A percentile compares a stretch with the other conserved stretches of the same genome.
These are phyloP conservation scores for Dysmachus trigonus DNA, from an alignment of 2,888 invertebrate species.

Conservation along the genomic window DNA sequence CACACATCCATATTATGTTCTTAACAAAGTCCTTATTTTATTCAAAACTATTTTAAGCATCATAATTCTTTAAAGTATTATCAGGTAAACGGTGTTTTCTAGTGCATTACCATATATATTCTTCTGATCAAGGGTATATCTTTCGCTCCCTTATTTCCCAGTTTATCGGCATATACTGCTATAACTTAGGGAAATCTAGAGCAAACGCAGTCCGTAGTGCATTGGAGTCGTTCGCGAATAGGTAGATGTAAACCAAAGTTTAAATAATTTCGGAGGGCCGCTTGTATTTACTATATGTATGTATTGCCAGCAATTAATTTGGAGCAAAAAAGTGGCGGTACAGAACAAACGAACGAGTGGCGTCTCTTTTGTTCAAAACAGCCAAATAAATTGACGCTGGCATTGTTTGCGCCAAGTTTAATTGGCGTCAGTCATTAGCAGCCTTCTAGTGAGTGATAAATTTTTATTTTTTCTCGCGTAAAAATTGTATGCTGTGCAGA, in stretches of 20 bases:
- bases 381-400: conserved; percentile 32
- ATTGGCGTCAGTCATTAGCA: conserved; percentile 42
- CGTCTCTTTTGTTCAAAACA: conserved; percentile 26
- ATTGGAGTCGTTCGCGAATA: neutral
- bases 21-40: neutral
- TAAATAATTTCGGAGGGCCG: neutral
- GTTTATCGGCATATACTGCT: neutral
- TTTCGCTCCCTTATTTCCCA: neutral
- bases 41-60: neutral
- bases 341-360: conserved; percentile 5
- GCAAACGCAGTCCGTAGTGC: neutral
- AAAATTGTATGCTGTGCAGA: conserved; percentile 34
- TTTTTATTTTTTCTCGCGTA: conserved; percentile 36
- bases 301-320: conserved; percentile 20
- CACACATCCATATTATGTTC: neutral
- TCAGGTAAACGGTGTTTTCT: neutral
- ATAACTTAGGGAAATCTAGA: neutral
- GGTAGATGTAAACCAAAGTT: neutral
- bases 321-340: conserved; percentile 4
- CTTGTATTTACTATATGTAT: conserved; percentile 13
- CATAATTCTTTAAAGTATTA: neutral
- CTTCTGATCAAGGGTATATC: neutral
- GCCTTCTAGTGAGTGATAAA: conserved; percentile 41
- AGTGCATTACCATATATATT: neutral
- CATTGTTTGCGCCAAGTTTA: conserved; percentile 37